phyloP scores from a whole-genome alignment of 2,888 invertebrate genomes.

The Thereva unica region DNA sequence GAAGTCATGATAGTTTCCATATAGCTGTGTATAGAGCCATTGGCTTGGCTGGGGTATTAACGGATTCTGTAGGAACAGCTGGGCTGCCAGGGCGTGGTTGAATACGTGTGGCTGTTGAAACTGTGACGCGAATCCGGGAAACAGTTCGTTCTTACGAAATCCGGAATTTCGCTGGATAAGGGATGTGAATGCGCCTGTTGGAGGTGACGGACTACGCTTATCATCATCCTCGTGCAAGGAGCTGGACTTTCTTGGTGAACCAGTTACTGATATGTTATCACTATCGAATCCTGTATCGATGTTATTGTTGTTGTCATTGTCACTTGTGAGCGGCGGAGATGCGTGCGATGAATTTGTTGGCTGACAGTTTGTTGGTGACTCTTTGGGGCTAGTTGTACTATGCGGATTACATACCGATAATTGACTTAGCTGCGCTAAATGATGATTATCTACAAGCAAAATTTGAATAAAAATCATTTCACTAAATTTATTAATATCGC shows the following conservation, averaged over 20 bases:
- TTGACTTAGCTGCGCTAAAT: constrained; percentile 50
- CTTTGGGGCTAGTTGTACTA: constrained; percentile 73
- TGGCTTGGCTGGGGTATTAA: constrained; percentile 76
- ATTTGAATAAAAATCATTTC: background rate
- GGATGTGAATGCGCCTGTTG: constrained; percentile 57
- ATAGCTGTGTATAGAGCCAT: constrained; percentile 78
- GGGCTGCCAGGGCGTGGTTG: constrained; percentile 68
- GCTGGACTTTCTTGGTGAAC: constrained; percentile 59
- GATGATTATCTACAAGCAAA: constrained; percentile 47
- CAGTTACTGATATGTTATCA: constrained; percentile 59
- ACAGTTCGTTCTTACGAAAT: constrained; percentile 55
- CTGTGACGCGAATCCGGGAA: constrained; percentile 59
- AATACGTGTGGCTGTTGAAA: constrained; percentile 58
- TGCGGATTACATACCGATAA: constrained; percentile 64
- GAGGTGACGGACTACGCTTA: constrained; percentile 53
- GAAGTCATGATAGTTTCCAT: constrained; percentile 70
- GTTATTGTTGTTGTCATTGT: constrained; percentile 56
- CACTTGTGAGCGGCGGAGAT: constrained; percentile 56
- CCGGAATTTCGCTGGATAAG: constrained; percentile 54
- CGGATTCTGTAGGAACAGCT: constrained; percentile 75
- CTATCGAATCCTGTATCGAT: constrained; percentile 57
- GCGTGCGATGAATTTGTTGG: constrained; percentile 46
- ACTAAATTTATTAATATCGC: background rate
- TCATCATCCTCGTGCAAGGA: constrained; percentile 60
- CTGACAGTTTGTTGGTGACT: constrained; percentile 59